phyloP scores from a whole-genome alignment of 2,888 invertebrate genomes.

The Melipona beecheii region DNA sequence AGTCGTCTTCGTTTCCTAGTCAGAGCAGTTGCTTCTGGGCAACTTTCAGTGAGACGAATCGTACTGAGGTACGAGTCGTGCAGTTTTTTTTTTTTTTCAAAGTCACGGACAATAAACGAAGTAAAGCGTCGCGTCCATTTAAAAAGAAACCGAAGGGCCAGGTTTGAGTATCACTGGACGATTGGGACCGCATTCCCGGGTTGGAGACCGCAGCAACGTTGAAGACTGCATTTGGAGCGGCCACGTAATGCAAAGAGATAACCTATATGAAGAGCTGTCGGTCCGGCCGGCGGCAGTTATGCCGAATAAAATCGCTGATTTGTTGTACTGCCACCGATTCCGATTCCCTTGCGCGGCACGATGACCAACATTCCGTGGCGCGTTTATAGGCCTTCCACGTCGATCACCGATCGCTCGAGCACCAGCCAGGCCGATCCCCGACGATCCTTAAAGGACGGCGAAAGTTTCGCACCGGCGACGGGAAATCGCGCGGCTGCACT shows the following conservation, averaged over 20 bases:
- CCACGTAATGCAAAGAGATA: slow-evolving; percentile 79
- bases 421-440: slow-evolving; percentile 2
- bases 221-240: slow-evolving; percentile 81
- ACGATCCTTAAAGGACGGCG: slow-evolving; percentile 47
- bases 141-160: slow-evolving; percentile 18
- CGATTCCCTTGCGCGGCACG: slow-evolving; percentile 61
- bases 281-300: slow-evolving; percentile 73
- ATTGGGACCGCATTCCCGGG: slow-evolving; percentile 78
- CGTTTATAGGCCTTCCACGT: slow-evolving; percentile 68
- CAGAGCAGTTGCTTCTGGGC: too few species aligned
- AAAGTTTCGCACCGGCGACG: slow-evolving; percentile 50
- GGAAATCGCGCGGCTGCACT: slow-evolving; percentile 61
- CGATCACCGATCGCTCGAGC: slow-evolving; percentile 66
- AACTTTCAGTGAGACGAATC: too few species aligned
- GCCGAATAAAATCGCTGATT: slow-evolving; percentile 81
- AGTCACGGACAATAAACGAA: too few species aligned
- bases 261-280: slow-evolving; percentile 81
- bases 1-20: too few species aligned
- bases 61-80: too few species aligned
- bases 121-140: not conserved
- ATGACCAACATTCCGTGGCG: slow-evolving; percentile 70
- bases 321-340: slow-evolving; percentile 76
- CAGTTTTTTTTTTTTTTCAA: too few species aligned
- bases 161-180: slow-evolving; percentile 79
- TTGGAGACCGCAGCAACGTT: slow-evolving; percentile 70